Percentiles rank a stretch among this genome's conserved stretches.
phyloP scores from a whole-genome alignment of 2,797 vertebrate species.

The Menidia menidia region DNA sequence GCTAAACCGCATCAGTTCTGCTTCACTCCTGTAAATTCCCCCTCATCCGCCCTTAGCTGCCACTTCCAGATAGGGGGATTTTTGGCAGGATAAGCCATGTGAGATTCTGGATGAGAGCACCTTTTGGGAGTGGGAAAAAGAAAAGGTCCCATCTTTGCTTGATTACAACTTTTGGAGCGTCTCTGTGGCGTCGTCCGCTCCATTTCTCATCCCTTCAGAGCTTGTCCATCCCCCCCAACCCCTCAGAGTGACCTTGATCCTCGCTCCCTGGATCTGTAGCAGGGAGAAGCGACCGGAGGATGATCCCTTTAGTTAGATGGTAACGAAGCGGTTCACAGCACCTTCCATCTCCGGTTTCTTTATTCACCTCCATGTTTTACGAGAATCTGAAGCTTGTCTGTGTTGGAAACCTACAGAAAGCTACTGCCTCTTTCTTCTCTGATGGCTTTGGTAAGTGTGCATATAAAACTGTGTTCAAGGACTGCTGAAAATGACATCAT shows the following conservation, averaged over 20 bases:
- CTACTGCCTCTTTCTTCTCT: conserved; percentile 9
- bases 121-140: conserved; percentile 40
- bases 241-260: conserved; percentile 58
- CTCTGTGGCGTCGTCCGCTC: conserved; percentile 18
- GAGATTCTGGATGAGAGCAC: conserved; percentile 49
- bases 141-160: conserved; percentile 22
- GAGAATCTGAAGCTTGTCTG: conserved; percentile 17
- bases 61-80: conserved; percentile 60
- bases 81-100: conserved; percentile 61
- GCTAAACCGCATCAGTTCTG: conserved; percentile 42
- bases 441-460: conserved; percentile 10
- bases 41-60: conserved; percentile 54
- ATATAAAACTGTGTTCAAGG: conserved; percentile 18
- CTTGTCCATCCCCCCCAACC: conserved; percentile 58
- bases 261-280: conserved; percentile 48
- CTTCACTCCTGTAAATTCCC: conserved; percentile 63
- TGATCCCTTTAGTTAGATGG: conserved; percentile 69
- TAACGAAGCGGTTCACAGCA: conserved; percentile 67
- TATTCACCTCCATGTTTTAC: conserved; percentile 13
- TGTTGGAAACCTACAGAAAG: conserved; percentile 16
- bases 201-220: conserved; percentile 52
- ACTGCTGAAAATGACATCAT: conserved; percentile 6
- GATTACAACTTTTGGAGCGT: conserved; percentile 49
- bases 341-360: conserved; percentile 21
- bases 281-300: conserved; percentile 50